Percentiles rank a stretch among this genome's conserved stretches.
Evolutionary conservation across 92 coral and sea anemone genomes (phyloP).

Genomic region (Scolanthus callimorphus): DNA sequence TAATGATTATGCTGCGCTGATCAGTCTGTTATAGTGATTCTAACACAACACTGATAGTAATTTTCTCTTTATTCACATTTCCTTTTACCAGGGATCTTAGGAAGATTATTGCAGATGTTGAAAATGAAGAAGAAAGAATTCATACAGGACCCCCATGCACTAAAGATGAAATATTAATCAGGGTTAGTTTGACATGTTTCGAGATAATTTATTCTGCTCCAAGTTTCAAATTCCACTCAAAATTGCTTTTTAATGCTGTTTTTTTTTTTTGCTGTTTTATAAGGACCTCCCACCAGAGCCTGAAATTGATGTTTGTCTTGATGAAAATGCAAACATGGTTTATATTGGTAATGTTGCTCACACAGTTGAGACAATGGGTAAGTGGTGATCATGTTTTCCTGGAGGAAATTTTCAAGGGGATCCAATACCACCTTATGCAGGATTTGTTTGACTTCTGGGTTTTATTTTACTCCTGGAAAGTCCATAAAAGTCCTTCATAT

Average conservation of each 20-base stretch:
- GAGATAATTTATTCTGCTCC: no score
- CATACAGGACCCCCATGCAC: constrained; percentile 58
- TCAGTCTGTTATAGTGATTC: no score
- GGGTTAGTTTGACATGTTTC: constrained; percentile 47
- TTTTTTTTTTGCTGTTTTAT: background rate
- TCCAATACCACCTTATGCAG: no score
- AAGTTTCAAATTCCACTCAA: background rate
- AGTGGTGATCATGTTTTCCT: background rate
- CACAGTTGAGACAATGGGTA: constrained; percentile 59
- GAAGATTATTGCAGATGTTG: constrained; percentile 49
- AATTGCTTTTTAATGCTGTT: background rate
- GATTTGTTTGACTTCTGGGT: no score
- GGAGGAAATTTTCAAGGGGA: background rate
- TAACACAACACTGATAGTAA: no score
- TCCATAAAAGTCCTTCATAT: no score
- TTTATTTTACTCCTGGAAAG: no score
- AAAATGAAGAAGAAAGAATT: constrained; percentile 59
- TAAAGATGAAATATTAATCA: constrained; percentile 60
- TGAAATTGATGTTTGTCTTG: constrained; percentile 45
- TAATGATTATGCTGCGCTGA: no score
- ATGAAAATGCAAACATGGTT: constrained; percentile 51
- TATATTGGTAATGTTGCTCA: constrained; percentile 70
- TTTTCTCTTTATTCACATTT: no score
- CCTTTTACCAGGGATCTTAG: no score
- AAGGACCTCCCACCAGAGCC: constrained; percentile 88